A percentile compares a stretch with the other conserved stretches of the same genome.
These are phyloP conservation scores for Erpetoichthys calabaricus DNA, from an alignment of 2,797 vertebrate genomes.

Conservation along the genomic window DNA sequence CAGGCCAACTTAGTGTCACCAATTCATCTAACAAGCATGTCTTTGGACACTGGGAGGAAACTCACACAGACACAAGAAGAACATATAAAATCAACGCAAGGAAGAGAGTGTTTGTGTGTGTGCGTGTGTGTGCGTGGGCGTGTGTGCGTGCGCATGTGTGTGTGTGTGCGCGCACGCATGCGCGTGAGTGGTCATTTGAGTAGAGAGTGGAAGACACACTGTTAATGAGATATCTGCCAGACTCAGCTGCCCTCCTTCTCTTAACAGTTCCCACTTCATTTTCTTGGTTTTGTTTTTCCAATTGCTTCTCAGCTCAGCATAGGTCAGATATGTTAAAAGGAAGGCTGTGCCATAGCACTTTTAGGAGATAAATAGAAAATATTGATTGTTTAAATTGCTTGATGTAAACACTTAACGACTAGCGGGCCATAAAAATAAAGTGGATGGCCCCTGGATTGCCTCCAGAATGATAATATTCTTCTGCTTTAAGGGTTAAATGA, in stretches of 20 bases:
- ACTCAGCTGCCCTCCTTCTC: too few relatives aligned
- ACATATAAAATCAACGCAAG: too few relatives aligned
- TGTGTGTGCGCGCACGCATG: neutral
- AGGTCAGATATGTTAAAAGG: conserved; percentile 27
- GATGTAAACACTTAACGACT: conserved; percentile 45
- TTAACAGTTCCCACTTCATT: too few relatives aligned
- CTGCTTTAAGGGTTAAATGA: conserved; percentile 10
- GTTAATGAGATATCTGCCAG: too few relatives aligned
- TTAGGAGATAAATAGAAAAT: conserved; percentile 39
- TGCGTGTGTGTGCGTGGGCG: conserved; percentile 1
- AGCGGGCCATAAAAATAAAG: conserved; percentile 33
- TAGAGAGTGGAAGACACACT: too few relatives aligned
- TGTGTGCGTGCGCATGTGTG: conserved; percentile 1
- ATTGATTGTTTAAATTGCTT: conserved; percentile 49
- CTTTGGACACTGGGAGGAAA: too few relatives aligned
- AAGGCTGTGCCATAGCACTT: conserved; percentile 28
- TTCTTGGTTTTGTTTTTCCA: too few relatives aligned
- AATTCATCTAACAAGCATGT: too few relatives aligned
- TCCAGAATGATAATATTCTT: conserved; percentile 31
- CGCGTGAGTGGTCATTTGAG: conserved; percentile 6
- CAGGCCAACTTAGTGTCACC: too few relatives aligned
- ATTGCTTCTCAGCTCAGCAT: conserved; percentile 16
- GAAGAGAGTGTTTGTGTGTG: neutral
- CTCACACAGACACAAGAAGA: too few relatives aligned
- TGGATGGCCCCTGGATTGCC: conserved; percentile 26